Base-by-base conservation (phyloP, 1,140 invertebrate species). In the Hirudo medicinalis region DNA sequence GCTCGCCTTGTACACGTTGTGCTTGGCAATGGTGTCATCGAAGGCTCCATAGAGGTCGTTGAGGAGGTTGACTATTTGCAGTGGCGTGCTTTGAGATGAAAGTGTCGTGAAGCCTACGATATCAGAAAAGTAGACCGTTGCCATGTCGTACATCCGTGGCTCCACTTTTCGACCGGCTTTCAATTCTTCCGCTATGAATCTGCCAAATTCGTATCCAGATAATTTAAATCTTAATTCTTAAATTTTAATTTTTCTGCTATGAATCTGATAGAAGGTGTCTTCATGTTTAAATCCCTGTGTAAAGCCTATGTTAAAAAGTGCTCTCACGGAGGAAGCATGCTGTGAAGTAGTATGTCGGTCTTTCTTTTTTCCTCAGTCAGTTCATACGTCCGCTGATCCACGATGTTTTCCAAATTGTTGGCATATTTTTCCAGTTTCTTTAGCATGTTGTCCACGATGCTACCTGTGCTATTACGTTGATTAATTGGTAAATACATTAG, bases 91-190 rank as follows among this genome's bases (percentile, higher is more conserved):
- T 79, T 91, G 87, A 0, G 89, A 88, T 17, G 88, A 90, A 20
- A 91, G 80, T 71, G 86, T 85, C 1, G 94, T 97, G 84, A 97
- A 97, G 36, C 93, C 94, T 72, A 97, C 94, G 77, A 97, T 97
- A 81, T 97, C 94, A 32, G 88, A 84, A 81, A 95, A 94, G 82
- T 92, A 94, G 70, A 95, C 93, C 0, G 91, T 93, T 54, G 94
- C 91, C 79, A 91, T 89, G 71, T 86, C 86, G 82, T 91, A 94
- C 76, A 89, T 87, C 80, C 94, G 91, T 0, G 91, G 90, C 80
- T 91, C 89, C 5, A 94, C 90, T 0, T 87, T 88, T 82, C 88
- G 86, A 11, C 91, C 91, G 67, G 89, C 80, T 82, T 94, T 91
- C 57, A 96, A 82, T 76, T 91, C 90, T 75, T 94, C 90, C 3